phyloP scores from a whole-genome alignment of 2,797 vertebrate genomes.

The Enteromius anoplus region DNA sequence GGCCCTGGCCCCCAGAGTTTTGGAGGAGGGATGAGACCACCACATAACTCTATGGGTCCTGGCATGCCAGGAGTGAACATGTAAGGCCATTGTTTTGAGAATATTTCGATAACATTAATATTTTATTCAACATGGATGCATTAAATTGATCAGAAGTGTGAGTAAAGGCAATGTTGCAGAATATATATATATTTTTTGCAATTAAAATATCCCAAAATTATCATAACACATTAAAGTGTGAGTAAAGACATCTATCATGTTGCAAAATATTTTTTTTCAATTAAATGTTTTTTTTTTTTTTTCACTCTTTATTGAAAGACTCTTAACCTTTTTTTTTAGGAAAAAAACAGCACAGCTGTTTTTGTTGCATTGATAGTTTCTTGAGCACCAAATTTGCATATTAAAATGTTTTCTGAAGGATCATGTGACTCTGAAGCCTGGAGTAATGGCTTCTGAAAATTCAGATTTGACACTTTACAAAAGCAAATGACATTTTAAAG shows the following conservation, averaged over 20 bases:
- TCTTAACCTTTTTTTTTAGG: too few species aligned
- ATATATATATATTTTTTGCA: background rate
- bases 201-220: background rate
- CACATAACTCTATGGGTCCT: conserved; percentile 96
- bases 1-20: conserved; percentile 98
- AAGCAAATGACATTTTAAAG: background rate
- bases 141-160: background rate
- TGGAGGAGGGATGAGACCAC: conserved; percentile 97
- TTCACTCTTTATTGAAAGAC: too few species aligned
- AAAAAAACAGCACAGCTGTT: background rate
- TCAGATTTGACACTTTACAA: background rate
- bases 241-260: too few species aligned
- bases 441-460: background rate
- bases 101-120: background rate
- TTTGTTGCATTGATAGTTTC: background rate
- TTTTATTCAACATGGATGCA: background rate
- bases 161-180: background rate
- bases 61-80: conserved; percentile 99
- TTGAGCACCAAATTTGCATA: background rate
- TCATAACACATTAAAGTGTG: too few species aligned
- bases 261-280: too few species aligned
- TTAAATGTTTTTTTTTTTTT: too few species aligned
- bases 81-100: conserved; percentile 72
- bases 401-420: background rate
- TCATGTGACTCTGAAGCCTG: background rate